phyloP scores from a whole-genome alignment of 2,888 invertebrate genomes.

The Lasioglossum morio region DNA sequence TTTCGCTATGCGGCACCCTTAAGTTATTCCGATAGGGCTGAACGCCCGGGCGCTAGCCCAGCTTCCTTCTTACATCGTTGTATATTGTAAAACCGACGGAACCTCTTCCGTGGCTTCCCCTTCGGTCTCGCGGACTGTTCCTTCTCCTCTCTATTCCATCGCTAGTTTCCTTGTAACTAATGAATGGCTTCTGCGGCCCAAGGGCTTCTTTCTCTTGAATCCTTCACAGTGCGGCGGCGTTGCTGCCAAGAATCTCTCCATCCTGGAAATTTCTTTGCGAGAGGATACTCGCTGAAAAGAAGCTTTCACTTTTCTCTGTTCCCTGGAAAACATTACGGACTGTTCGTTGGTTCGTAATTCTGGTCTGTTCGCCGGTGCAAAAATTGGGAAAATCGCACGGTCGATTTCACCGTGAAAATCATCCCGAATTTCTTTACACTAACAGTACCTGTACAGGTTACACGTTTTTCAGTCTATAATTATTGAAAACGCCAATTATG shows the following conservation, averaged over 20 bases:
- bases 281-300: not conserved
- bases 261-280: not conserved
- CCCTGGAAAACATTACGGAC: not conserved
- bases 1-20: not conserved
- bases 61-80: not conserved
- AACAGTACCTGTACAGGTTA: too few relatives aligned
- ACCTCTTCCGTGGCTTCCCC: slow-evolving; percentile 17
- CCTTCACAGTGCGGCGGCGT: not conserved
- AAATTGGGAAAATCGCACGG: not conserved
- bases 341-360: not conserved
- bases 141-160: not conserved
- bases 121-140: not conserved
- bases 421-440: not conserved
- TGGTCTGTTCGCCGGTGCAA: not conserved
- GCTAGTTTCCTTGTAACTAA: slow-evolving; percentile 1
- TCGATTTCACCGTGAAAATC: not conserved
- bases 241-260: not conserved
- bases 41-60: not conserved
- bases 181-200: slow-evolving; percentile 8
- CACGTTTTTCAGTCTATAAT: too few relatives aligned
- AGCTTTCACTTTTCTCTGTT: not conserved
- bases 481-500: too few relatives aligned
- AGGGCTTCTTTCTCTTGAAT: not conserved
- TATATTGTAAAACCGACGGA: not conserved
- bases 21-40: slow-evolving; percentile 42